These are phyloP conservation scores for Gari tellinella DNA, from an alignment of 2,888 invertebrate genomes.

Conservation along the genomic window DNA sequence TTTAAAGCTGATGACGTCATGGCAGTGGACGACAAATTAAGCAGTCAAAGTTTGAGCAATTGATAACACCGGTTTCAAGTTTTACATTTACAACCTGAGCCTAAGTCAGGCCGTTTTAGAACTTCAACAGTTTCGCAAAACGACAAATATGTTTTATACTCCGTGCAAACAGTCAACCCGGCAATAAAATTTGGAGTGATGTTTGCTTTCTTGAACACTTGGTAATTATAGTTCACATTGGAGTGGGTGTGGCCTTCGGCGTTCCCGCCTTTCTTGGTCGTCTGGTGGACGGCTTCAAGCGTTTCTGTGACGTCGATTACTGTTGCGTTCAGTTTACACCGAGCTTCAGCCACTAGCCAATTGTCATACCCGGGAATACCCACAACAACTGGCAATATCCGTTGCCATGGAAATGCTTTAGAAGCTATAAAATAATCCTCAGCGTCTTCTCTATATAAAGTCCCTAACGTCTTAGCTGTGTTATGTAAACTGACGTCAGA, in stretches of 20 bases:
- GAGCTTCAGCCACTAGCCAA: constrained; percentile 59
- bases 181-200: constrained; percentile 53
- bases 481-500: constrained; percentile 22
- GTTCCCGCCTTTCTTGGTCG: constrained; percentile 61
- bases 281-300: constrained; percentile 58
- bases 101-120: constrained; percentile 15
- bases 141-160: constrained; percentile 29
- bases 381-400: constrained; percentile 53
- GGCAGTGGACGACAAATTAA: no score
- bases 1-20: no score
- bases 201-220: constrained; percentile 43
- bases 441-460: constrained; percentile 56
- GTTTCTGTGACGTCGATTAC: constrained; percentile 61
- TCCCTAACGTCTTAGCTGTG: constrained; percentile 30
- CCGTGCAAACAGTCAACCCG: constrained; percentile 47
- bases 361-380: constrained; percentile 64
- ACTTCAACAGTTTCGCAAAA: constrained; percentile 47
- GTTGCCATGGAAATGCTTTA: constrained; percentile 54
- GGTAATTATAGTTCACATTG: constrained; percentile 45
- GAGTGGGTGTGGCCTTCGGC: constrained; percentile 50
- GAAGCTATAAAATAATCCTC: constrained; percentile 63
- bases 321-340: constrained; percentile 50
- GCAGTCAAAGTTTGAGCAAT: no score
- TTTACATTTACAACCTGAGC: constrained; percentile 34
- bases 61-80: neutral